Conservation (phyloP, 1,140 invertebrate species). For the Anoplophora glabripennis region DNA sequence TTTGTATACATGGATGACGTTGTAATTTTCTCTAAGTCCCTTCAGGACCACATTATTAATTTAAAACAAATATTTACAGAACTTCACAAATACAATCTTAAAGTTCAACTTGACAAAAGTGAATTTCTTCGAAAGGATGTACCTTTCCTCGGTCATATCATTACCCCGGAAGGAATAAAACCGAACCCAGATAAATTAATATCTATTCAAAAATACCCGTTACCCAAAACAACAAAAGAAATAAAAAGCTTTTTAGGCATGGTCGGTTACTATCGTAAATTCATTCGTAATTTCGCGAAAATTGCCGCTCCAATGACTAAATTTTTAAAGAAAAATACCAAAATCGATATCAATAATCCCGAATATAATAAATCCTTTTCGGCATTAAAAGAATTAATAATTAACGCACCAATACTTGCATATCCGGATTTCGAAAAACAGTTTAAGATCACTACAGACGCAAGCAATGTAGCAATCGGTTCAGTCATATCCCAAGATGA, state of each 20-base stretch:
- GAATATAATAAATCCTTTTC: not conserved
- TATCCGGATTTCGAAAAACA: conserved; percentile 33
- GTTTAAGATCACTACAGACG: conserved; percentile 38
- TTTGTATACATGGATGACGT: conserved; percentile 47
- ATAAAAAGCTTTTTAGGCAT: conserved; percentile 27
- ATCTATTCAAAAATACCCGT: conserved; percentile 31
- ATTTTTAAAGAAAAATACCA: conserved; percentile 20
- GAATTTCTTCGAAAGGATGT: conserved; percentile 37
- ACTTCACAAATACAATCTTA: conserved; percentile 20
- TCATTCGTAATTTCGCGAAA: conserved; percentile 12
- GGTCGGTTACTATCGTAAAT: conserved; percentile 18
- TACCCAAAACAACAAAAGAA: conserved; percentile 28
- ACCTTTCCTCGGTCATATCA: conserved; percentile 46
- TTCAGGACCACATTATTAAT: conserved; percentile 30
- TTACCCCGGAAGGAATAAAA: conserved; percentile 29
- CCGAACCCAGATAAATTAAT: conserved; percentile 37
- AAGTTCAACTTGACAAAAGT: conserved; percentile 34
- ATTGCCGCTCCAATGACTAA: conserved; percentile 7
- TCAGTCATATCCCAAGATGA: too few relatives aligned
- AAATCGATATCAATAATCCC: not conserved
- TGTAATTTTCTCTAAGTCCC: conserved; percentile 29
- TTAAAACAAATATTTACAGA: conserved; percentile 28
- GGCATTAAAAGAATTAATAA: conserved; percentile 10
- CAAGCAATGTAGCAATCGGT: too few relatives aligned
- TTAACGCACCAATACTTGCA: conserved; percentile 23